Evolutionary conservation across 1,140 invertebrate genomes (phyloP), one percentile per base, ranked within the genome.

Genomic region (Drosophila pachea): DNA sequence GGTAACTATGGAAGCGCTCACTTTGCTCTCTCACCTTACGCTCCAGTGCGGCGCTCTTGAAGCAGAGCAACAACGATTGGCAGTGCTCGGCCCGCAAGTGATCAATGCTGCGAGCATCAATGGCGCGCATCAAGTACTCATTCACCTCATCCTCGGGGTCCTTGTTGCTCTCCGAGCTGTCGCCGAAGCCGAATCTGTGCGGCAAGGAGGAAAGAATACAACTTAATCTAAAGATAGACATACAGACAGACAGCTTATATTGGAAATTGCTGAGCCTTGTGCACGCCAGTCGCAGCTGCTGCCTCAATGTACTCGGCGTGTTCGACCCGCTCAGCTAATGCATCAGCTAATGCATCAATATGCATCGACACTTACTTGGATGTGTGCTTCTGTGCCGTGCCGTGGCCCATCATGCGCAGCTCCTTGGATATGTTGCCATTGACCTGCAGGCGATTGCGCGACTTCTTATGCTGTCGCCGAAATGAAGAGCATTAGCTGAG

Each of bases 91-190:
- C 92, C 36, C 96, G 92, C 7, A 97, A 91, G 53, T 94, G 92
- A 90, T 98, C 96, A 50, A 97, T 97, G 84, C 95, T 97, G n/a
- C 97, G 92, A 0, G 97, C 97, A 90, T 98, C 97, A 64, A 98
- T 98, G 1, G 97, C 97, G 52, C 95, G 93, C 91, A 96, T 95
- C 36, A 98, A 91, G 89, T 98, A 98, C 69, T 98, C 97, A 87
- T 98, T 97, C 1, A 98, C 96, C 90, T 98, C 97, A 67, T 97
- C 96, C 71, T 97, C 95, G 0, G 95, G 94, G 87, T 96, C 93
- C 88, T 95, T 95, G 43, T 91, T 90, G n/a, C 83, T 78, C 38
- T 93, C 91, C 22, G 91, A 90, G 35, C 88, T 88, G 59, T 91
- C 91, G 2, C 92, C 92, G 70, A 94, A 93, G 2, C 94, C 94